Evolutionary conservation across 2,113 vertebrate species (phyloP).

Genomic region (Sylvilagus bachmani): DNA sequence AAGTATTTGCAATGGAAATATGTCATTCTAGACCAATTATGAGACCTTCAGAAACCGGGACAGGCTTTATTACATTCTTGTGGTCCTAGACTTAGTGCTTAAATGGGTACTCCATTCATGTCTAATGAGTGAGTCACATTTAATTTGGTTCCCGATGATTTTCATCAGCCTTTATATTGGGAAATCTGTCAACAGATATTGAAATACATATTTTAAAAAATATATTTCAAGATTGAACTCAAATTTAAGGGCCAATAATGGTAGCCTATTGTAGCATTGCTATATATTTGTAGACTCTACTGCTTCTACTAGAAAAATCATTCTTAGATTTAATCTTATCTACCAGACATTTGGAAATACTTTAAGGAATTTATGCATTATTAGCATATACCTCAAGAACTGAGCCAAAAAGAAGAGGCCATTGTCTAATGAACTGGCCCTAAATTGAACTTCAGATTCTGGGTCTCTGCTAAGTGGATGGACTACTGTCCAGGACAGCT

Average conservation of each 20-base stretch:
- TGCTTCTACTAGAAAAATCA: background rate
- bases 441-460: background rate
- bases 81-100: background rate
- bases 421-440: background rate
- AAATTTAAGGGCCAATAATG: background rate
- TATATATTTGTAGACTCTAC: background rate
- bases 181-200: background rate
- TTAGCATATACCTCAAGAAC: background rate
- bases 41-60: background rate
- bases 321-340: background rate
- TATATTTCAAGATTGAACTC: background rate
- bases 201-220: background rate
- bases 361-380: background rate
- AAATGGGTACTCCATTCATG: background rate
- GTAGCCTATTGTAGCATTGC: background rate
- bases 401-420: background rate
- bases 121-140: slow-evolving; percentile 10
- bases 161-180: background rate
- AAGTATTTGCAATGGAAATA: background rate
- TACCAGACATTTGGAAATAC: background rate
- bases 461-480: background rate
- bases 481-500: background rate
- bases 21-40: background rate
- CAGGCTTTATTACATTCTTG: background rate
- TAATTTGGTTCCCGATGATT: background rate